These are phyloP conservation scores for Lycocerus yunnanus DNA, from an alignment of 2,888 invertebrate species.

Conservation along the genomic window DNA sequence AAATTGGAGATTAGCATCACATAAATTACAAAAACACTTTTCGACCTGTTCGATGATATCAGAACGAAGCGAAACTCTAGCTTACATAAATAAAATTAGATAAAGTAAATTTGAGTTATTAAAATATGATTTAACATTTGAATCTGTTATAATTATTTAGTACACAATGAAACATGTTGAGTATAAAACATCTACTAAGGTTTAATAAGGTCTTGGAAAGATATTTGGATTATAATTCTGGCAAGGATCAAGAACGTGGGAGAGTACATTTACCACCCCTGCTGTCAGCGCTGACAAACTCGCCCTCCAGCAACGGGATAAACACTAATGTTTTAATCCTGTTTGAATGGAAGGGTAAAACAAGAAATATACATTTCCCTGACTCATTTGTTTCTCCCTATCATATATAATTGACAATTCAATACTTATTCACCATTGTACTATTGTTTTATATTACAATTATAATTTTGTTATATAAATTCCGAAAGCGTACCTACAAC, in stretches of 20 bases:
- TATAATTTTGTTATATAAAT: slow-evolving; percentile 1
- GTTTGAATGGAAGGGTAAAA: slow-evolving; percentile 31
- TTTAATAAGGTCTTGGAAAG: background rate
- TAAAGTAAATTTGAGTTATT: background rate
- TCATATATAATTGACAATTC: slow-evolving; percentile 27
- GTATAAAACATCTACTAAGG: background rate
- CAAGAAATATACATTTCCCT: slow-evolving; percentile 27
- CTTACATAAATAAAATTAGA: background rate
- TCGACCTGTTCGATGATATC: background rate
- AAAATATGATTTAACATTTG: background rate
- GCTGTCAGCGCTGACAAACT: slow-evolving; percentile 32
- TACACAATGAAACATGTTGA: background rate
- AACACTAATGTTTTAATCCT: slow-evolving; percentile 35
- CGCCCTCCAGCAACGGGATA: slow-evolving; percentile 30
- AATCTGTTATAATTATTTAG: background rate
- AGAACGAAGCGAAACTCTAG: background rate
- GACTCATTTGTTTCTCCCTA: slow-evolving; percentile 25
- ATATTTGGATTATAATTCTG: slow-evolving; percentile 29
- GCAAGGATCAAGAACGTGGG: slow-evolving; percentile 25
- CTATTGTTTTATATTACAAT: background rate
- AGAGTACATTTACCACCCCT: slow-evolving; percentile 31
- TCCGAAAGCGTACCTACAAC: background rate
- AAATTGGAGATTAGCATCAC: background rate
- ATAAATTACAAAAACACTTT: background rate
- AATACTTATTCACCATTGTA: slow-evolving; percentile 19